Evolutionary conservation across 37 sponge, comb jelly and placozoan genomes (phyloP).

Genomic region (Amphimedon queenslandica): DNA sequence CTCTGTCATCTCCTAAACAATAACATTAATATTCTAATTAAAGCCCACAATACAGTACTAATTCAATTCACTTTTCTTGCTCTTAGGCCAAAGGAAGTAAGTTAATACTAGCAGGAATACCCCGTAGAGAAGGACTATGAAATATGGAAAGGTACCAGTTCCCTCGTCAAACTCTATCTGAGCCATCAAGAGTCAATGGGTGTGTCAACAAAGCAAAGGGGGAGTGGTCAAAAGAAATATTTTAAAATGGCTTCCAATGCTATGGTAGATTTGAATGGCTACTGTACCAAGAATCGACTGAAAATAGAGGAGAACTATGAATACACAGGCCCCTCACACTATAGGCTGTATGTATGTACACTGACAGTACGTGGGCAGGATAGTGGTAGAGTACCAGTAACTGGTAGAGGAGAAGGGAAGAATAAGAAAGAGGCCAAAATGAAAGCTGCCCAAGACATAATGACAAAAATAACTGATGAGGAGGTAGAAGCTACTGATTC

Average conservation of each 20-base stretch:
- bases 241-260: slow-evolving; percentile 36
- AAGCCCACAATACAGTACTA: too few species aligned
- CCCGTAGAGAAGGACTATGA: too few species aligned
- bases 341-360: not conserved
- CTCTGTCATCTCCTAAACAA: too few species aligned
- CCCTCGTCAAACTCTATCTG: too few species aligned
- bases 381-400: not conserved
- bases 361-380: too few species aligned
- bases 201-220: not conserved
- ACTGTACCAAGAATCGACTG: not conserved
- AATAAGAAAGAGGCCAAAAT: not conserved
- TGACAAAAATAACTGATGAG: not conserved
- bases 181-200: too few species aligned
- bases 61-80: too few species aligned
- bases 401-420: not conserved
- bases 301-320: not conserved
- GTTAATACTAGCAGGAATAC: too few species aligned
- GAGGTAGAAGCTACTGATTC: not conserved
- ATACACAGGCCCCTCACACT: not conserved
- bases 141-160: too few species aligned
- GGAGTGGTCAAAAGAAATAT: not conserved
- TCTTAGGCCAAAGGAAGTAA: too few species aligned
- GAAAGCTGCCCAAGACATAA: not conserved
- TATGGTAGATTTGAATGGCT: not conserved
- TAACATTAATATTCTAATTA: too few species aligned